A percentile compares a stretch with the other conserved stretches of the same genome.
Evolutionary conservation across 2,113 vertebrate genomes (phyloP).

Genomic region (Leptosomus discolor): DNA sequence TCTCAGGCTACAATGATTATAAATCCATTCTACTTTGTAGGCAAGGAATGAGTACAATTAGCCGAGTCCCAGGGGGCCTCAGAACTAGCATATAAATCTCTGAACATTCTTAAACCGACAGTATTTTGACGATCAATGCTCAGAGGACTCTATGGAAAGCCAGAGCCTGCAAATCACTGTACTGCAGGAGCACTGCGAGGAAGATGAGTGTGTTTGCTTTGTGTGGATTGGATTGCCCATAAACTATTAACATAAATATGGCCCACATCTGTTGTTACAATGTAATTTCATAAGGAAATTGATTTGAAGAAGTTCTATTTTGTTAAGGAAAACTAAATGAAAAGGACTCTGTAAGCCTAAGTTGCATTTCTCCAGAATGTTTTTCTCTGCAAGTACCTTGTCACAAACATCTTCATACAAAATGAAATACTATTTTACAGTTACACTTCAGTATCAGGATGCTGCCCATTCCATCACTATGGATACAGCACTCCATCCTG

Average conservation of each 20-base stretch:
- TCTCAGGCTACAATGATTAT: background rate
- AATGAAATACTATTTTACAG: background rate
- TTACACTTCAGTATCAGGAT: background rate
- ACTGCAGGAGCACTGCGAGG: background rate
- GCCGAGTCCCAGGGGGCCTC: background rate
- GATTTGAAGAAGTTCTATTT: background rate
- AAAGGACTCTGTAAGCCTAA: background rate
- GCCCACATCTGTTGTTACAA: background rate
- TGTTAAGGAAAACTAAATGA: background rate
- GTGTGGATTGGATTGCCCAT: background rate
- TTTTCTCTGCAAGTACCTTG: background rate
- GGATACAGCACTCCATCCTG: background rate
- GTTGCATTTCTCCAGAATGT: background rate
- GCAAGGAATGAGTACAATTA: conserved; percentile 10
- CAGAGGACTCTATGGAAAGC: background rate
- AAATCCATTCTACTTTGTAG: conserved; percentile 26
- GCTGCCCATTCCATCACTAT: background rate
- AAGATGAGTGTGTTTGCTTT: background rate
- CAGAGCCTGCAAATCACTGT: background rate
- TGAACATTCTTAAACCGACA: background rate
- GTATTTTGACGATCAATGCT: background rate
- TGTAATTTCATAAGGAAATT: background rate
- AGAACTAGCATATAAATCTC: background rate
- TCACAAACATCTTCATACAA: background rate
- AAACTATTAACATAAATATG: background rate